These are phyloP conservation scores for Dinothrombium tinctorium DNA, from an alignment of 1,140 invertebrate species.

Conservation along the genomic window DNA sequence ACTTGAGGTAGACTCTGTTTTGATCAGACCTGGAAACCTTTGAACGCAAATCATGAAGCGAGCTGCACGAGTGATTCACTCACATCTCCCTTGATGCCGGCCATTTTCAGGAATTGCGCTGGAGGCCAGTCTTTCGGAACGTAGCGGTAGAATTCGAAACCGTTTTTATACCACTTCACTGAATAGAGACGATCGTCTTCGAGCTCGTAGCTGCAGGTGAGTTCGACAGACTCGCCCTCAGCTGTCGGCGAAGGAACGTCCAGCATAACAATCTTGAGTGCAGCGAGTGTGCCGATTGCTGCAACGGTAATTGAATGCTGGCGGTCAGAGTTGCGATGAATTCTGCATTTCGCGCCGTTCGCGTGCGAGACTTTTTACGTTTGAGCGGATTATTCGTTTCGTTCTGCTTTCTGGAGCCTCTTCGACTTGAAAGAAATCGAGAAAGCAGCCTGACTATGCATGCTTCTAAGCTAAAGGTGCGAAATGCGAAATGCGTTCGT, in stretches of 20 bases:
- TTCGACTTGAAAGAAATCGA: too few relatives aligned
- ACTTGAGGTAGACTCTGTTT: background rate
- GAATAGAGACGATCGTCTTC: conserved; percentile 16
- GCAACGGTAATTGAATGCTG: too few relatives aligned
- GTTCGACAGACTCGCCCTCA: conserved; percentile 15
- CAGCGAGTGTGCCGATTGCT: too few relatives aligned
- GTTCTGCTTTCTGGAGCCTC: too few relatives aligned
- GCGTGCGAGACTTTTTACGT: too few relatives aligned
- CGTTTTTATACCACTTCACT: conserved; percentile 16
- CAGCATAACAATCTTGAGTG: conserved; percentile 10
- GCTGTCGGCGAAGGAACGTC: conserved; percentile 15
- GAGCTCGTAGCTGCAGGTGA: conserved; percentile 16
- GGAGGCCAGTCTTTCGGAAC: conserved; percentile 12
- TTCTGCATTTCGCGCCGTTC: too few relatives aligned
- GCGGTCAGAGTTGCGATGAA: too few relatives aligned
- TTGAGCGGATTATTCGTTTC: too few relatives aligned
- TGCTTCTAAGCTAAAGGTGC: too few relatives aligned
- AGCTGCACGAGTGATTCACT: background rate
- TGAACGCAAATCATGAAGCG: background rate
- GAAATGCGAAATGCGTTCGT: too few relatives aligned
- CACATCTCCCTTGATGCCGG: conserved; percentile 11
- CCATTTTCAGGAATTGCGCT: conserved; percentile 6
- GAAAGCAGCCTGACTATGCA: too few relatives aligned
- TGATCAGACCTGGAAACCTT: background rate
- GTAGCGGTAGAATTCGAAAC: conserved; percentile 12